These are phyloP conservation scores for Onthophagus sagittarius DNA, from an alignment of 2,888 invertebrate genomes.

Conservation along the genomic window DNA sequence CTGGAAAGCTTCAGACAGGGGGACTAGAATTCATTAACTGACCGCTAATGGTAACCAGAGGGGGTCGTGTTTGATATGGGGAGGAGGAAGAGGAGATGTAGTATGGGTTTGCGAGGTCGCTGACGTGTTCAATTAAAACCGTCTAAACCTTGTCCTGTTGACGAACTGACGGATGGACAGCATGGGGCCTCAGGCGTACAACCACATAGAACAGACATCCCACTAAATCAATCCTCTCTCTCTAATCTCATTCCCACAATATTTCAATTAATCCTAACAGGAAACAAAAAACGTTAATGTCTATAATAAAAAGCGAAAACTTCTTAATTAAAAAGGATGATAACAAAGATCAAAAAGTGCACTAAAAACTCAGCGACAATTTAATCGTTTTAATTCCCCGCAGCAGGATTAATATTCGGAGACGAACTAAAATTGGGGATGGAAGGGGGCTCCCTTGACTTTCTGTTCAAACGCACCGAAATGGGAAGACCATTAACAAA, in stretches of 20 bases:
- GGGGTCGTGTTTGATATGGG: slow-evolving; percentile 25
- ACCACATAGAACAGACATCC: neutral
- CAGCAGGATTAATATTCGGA: neutral
- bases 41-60: slow-evolving; percentile 19
- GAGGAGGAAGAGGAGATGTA: neutral
- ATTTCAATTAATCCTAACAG: slow-evolving; percentile 1
- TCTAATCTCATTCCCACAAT: neutral
- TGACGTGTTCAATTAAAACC: slow-evolving; percentile 34
- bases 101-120: slow-evolving; percentile 8
- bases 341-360: neutral
- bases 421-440: neutral
- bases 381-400: slow-evolving; percentile 9
- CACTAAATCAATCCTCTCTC: neutral
- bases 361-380: slow-evolving; percentile 19
- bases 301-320: neutral
- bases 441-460: neutral
- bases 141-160: slow-evolving; percentile 9
- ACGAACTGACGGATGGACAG: slow-evolving; percentile 10
- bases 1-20: neutral
- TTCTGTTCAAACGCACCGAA: neutral
- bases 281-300: neutral
- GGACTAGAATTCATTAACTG: slow-evolving; percentile 29
- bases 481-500: slow-evolving; percentile 23
- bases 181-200: neutral
- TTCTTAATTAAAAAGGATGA: neutral